These are phyloP conservation scores for Parambassis ranga DNA, from an alignment of 2,797 vertebrate genomes.

Conservation along the genomic window DNA sequence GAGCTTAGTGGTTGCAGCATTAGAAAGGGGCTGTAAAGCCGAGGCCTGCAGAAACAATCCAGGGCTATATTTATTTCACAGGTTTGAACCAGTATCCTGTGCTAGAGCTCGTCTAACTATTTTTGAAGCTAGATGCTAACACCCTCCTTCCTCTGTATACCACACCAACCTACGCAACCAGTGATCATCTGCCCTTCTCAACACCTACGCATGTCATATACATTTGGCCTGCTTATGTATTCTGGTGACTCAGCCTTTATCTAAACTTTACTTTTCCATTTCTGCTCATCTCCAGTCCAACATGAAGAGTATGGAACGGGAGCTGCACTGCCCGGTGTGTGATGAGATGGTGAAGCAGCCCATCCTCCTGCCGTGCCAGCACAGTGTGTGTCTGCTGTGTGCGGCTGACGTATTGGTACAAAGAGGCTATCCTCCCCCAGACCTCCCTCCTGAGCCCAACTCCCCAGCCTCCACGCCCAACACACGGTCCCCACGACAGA, in stretches of 20 bases:
- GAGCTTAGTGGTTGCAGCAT: constrained; percentile 37
- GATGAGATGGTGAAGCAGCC: constrained; percentile 97
- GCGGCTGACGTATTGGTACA: constrained; percentile 92
- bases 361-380: constrained; percentile 90
- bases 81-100: not conserved
- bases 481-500: constrained; percentile 89
- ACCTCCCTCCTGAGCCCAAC: constrained; percentile 91
- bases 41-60: not conserved
- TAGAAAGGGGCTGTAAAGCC: constrained; percentile 29
- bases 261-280: no score
- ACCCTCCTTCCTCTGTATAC: not conserved
- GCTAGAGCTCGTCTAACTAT: no score
- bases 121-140: not conserved
- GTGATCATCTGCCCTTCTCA: not conserved
- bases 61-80: not conserved
- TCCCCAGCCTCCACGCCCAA: constrained; percentile 91
- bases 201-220: constrained; percentile 31
- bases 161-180: constrained; percentile 4
- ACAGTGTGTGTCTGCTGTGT: constrained; percentile 94
- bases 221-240: not conserved
- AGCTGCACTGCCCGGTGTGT: constrained; percentile 92
- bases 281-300: constrained; percentile 84
- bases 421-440: constrained; percentile 87
- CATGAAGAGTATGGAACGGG: constrained; percentile 97
- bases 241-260: constrained; percentile 44